phyloP scores from a whole-genome alignment of 2,113 vertebrate genomes.

The Calonectris borealis region DNA sequence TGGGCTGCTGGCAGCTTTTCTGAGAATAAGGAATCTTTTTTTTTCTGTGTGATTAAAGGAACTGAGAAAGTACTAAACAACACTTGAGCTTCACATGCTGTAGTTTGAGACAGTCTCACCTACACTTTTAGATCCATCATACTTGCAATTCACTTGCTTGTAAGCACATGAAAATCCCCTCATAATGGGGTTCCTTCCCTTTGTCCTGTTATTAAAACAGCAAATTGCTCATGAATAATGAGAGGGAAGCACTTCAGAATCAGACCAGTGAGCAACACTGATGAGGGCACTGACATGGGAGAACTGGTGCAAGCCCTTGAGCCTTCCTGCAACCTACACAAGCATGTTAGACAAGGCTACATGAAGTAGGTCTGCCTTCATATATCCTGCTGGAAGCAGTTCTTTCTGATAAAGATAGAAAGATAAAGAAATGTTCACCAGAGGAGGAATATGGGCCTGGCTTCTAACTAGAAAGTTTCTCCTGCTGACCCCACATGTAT shows the following conservation, averaged over 20 bases:
- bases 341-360: not conserved
- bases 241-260: not conserved
- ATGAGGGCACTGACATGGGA: fast-evolving
- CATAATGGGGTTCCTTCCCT: not conserved
- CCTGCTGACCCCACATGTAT: not conserved
- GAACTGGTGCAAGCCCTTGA: not conserved
- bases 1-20: not conserved
- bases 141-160: not conserved
- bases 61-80: not conserved
- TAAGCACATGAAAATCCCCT: not conserved
- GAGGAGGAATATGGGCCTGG: not conserved
- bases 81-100: not conserved
- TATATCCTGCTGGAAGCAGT: not conserved
- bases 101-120: not conserved
- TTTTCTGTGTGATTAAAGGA: not conserved
- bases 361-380: not conserved
- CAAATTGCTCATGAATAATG: not conserved
- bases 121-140: not conserved
- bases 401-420: not conserved
- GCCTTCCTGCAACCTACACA: fast-evolving
- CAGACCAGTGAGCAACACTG: not conserved
- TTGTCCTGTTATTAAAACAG: not conserved
- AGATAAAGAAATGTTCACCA: not conserved
- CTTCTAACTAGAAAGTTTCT: not conserved
- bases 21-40: not conserved